These are phyloP conservation scores for Cheilosia variabilis DNA, from an alignment of 2,888 invertebrate species.

Conservation along the genomic window DNA sequence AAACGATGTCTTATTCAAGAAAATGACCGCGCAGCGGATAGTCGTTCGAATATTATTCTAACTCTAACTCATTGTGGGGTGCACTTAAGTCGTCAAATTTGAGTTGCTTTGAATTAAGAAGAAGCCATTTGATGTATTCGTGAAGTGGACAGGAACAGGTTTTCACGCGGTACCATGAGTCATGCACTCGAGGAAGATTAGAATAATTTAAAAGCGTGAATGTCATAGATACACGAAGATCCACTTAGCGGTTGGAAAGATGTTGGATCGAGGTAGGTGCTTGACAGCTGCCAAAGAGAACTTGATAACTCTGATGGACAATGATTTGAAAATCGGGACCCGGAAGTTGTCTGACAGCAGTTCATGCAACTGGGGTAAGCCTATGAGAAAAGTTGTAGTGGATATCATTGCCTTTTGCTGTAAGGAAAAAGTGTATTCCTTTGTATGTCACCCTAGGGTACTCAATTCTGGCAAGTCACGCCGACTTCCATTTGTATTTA, in stretches of 20 bases:
- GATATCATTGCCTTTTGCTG: too few relatives aligned
- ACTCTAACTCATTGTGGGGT: slow-evolving; percentile 66
- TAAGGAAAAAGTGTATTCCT: too few relatives aligned
- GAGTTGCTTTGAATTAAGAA: slow-evolving; percentile 71
- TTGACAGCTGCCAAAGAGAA: slow-evolving; percentile 20
- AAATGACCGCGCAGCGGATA: slow-evolving; percentile 30
- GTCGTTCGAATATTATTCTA: slow-evolving; percentile 50
- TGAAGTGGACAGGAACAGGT: slow-evolving; percentile 51
- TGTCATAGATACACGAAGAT: slow-evolving; percentile 32
- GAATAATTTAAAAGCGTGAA: slow-evolving; percentile 44
- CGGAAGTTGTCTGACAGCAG: neutral
- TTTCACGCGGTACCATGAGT: slow-evolving; percentile 14
- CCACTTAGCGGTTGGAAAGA: slow-evolving; percentile 28
- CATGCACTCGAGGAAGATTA: slow-evolving; percentile 28
- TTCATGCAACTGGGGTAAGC: neutral
- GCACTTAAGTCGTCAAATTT: slow-evolving; percentile 75
- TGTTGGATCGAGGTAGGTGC: slow-evolving; percentile 6
- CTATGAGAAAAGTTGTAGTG: neutral
- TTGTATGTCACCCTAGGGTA: too few relatives aligned
- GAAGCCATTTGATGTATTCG: slow-evolving; percentile 46
- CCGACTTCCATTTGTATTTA: too few relatives aligned
- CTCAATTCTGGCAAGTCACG: too few relatives aligned
- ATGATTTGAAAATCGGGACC: neutral
- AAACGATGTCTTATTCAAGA: slow-evolving; percentile 42
- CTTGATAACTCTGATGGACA: neutral